Percentiles rank a stretch among this genome's conserved stretches.
These are phyloP conservation scores for Drosophila ochracea DNA, from an alignment of 2,888 invertebrate species.

Conservation along the genomic window DNA sequence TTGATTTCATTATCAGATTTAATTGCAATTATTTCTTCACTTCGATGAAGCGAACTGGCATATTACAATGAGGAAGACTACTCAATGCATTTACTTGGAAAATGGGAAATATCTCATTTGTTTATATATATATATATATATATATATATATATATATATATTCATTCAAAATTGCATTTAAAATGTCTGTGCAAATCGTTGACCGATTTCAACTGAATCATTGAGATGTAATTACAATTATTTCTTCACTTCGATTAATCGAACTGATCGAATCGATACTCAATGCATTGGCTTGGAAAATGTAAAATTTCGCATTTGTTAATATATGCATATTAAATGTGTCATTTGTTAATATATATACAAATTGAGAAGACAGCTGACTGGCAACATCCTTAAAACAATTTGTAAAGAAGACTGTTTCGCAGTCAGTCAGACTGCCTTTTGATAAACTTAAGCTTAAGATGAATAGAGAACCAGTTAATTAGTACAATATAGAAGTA, in stretches of 20 bases:
- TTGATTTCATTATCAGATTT: neutral
- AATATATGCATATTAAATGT: neutral
- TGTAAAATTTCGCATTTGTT: neutral
- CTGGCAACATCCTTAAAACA: neutral
- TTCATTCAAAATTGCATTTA: neutral
- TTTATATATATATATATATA: neutral
- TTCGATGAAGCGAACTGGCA: neutral
- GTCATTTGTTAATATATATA: neutral
- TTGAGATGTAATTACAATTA: neutral
- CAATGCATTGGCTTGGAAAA: too few relatives aligned
- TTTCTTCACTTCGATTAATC: too few relatives aligned
- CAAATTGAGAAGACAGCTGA: neutral
- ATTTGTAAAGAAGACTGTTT: neutral
- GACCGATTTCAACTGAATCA: neutral
- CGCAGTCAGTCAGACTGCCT: neutral
- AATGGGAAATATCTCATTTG: neutral
- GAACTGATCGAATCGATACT: too few relatives aligned
- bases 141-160: neutral
- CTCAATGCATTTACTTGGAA: neutral
- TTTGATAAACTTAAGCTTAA: neutral
- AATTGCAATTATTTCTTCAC: neutral
- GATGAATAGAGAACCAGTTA: neutral
- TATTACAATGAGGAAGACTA: neutral
- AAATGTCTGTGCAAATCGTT: neutral
- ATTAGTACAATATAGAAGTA: neutral